phyloP scores from a whole-genome alignment of 2,113 vertebrate species.

The Hylia prasina region DNA sequence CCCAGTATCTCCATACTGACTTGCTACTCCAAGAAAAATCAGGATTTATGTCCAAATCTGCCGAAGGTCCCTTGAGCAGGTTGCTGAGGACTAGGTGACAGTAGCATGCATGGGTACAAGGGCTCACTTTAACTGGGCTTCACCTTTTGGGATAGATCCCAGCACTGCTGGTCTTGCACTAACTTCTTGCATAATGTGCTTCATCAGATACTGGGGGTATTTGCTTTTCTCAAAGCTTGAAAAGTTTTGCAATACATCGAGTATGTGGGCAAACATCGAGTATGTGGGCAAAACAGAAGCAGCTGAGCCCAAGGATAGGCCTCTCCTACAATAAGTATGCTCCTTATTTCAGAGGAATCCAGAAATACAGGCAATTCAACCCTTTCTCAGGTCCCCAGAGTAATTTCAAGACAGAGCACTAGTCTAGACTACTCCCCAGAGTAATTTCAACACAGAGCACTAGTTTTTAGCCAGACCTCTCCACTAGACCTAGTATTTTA shows the following conservation, averaged over 20 bases:
- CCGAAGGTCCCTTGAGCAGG: not conserved
- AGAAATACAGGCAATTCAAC: not conserved
- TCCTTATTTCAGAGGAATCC: not conserved
- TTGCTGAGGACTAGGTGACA: not conserved
- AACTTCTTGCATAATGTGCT: not conserved
- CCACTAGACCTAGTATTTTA: not conserved
- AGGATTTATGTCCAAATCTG: not conserved
- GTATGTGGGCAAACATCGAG: not conserved
- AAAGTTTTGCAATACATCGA: not conserved
- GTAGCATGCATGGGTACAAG: not conserved
- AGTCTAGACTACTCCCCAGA: no score
- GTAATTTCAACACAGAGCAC: not conserved
- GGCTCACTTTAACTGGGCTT: not conserved
- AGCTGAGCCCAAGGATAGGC: not conserved
- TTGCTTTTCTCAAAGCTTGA: not conserved
- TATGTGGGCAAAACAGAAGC: rapidly evolving
- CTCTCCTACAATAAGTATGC: not conserved
- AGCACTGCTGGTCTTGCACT: not conserved
- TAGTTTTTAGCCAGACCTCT: not conserved
- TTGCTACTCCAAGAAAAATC: not conserved
- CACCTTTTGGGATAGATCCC: not conserved
- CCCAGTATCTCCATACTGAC: not conserved
- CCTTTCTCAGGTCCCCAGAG: not conserved
- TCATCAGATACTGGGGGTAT: not conserved
- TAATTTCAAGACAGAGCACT: no score